phyloP scores from a whole-genome alignment of 2,888 invertebrate species.

The Eristalis pertinax region DNA sequence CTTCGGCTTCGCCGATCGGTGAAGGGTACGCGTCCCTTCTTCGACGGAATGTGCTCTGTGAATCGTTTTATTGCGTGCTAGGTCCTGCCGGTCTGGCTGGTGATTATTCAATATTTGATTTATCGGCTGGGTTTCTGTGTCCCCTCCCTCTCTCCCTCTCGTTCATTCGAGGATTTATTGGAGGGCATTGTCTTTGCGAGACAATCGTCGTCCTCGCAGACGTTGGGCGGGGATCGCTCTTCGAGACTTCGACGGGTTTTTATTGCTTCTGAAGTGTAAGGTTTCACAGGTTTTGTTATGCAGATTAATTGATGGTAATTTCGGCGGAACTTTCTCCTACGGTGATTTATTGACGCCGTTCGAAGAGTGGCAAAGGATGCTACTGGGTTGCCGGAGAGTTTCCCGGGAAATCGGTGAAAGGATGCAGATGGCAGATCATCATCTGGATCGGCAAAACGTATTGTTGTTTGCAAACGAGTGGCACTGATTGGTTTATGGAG shows the following conservation, averaged over 20 bases:
- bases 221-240: conserved; percentile 29
- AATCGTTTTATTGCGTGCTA: neutral
- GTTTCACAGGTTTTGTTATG: conserved; percentile 57
- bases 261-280: conserved; percentile 32
- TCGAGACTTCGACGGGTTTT: conserved; percentile 37
- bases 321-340: neutral
- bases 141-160: no score
- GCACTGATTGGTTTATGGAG: neutral
- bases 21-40: neutral
- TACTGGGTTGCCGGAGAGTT: neutral
- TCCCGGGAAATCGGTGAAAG: neutral
- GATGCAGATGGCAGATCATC: neutral
- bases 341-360: neutral
- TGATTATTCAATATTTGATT: conserved; percentile 1
- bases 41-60: neutral
- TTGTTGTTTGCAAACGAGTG: neutral
- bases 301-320: conserved; percentile 54
- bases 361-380: neutral
- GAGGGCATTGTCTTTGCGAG: neutral
- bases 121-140: neutral
- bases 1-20: neutral
- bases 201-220: neutral
- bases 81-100: neutral
- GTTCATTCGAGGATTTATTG: neutral
- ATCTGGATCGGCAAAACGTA: neutral